Conservation (phyloP, 2,797 vertebrate genomes). For the Halcyon chelicuti region DNA sequence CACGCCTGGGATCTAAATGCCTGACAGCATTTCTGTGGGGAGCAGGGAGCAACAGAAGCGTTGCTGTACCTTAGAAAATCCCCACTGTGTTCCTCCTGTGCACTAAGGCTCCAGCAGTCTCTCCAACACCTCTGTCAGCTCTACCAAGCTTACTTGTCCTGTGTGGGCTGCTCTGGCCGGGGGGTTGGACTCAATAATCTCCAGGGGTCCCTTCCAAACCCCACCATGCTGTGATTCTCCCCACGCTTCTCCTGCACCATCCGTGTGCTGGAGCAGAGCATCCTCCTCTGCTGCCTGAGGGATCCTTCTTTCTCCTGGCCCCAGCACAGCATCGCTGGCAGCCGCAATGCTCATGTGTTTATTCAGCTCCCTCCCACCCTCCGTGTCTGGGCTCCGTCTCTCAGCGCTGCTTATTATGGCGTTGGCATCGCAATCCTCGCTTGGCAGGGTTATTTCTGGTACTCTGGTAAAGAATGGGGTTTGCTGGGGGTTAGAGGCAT, state of each 20-base stretch:
- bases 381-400: rapidly evolving
- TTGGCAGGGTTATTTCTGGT: not conserved
- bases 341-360: too few relatives aligned
- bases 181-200: too few relatives aligned
- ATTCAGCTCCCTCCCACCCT: not conserved
- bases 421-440: rapidly evolving
- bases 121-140: not conserved
- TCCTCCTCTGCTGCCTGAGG: not conserved
- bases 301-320: not conserved
- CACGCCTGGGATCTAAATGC: not conserved
- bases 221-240: not conserved
- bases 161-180: too few relatives aligned
- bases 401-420: not conserved
- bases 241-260: not conserved
- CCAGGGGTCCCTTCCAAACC: too few relatives aligned
- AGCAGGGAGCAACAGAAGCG: not conserved
- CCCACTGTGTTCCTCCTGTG: not conserved
- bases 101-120: not conserved
- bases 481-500: not conserved
- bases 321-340: rapidly evolving
- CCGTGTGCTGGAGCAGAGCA: not conserved
- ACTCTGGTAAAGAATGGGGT: not conserved
- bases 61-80: not conserved
- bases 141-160: not conserved
- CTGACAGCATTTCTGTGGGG: not conserved